Evolutionary conservation across 1,140 invertebrate genomes (phyloP), one percentile per base, ranked within the genome.

Genomic region (Brachionus manjavacas): DNA sequence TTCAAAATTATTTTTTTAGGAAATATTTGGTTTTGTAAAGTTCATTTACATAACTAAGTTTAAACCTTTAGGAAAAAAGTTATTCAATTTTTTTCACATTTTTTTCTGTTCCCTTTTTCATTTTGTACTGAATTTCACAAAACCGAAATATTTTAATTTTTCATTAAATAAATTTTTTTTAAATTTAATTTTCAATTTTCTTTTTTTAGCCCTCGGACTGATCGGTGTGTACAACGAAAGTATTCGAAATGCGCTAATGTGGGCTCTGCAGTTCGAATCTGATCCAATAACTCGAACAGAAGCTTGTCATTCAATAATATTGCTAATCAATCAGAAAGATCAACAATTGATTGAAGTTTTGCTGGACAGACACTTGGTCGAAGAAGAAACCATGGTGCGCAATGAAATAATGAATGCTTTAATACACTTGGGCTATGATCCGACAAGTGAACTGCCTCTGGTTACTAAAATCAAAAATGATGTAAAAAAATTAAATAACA

Each of bases 381-480:
- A 90, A 12, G 23, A 52, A 39, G 78, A 41, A 7, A 28, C 68
- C 7, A 23, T 81, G 4, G 55, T 72, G 3, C 52, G 31, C 14
- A 66, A 46, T 31, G 88, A 89, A 85, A 87, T 90, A 46, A 86
- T 86, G 6, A 80, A 85, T 12, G 88, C 88, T 1, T 81, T 90
- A 79, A 78, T 85, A 41, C 86, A 86, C 84, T 87, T 88, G 86
- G 88, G 87, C 46, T 87, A 88, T 31, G 88, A 86, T 85, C 86
- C 87, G n/a, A 86, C 85, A 41, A 87, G 88, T 76, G 89, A 90
- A 46, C 87, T 89, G 85, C 88, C 88, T 81, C 89, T 88, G 85
- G 88, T 90, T 76, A 86, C 87, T 0, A 87, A 90, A 85, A 89
- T 90, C 49, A 89, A 89, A 84, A 85, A 86, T 20, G 89, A 89